These are phyloP conservation scores for Linnaemya vulpina DNA, from an alignment of 2,888 invertebrate species.

Conservation along the genomic window DNA sequence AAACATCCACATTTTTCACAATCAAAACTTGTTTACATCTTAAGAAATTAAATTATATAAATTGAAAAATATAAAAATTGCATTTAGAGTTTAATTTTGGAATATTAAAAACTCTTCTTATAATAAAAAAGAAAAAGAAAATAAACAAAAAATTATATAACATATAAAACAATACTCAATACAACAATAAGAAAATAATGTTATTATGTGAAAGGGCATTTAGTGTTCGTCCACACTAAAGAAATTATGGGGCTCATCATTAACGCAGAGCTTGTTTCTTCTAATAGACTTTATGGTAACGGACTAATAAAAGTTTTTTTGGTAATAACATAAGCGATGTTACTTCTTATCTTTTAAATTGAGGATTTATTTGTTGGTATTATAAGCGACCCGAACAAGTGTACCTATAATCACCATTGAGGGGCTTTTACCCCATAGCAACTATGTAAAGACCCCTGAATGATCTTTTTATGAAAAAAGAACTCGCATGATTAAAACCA, in stretches of 20 bases:
- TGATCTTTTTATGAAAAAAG: too few species aligned
- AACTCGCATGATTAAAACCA: too few species aligned
- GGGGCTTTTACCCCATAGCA: too few species aligned
- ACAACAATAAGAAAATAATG: neutral
- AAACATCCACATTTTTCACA: conserved; percentile 15
- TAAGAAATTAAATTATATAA: conserved; percentile 42
- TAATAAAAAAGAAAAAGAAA: conserved; percentile 17
- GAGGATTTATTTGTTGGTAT: too few species aligned
- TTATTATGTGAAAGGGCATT: neutral
- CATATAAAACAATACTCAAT: conserved; percentile 52
- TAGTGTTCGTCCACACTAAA: neutral
- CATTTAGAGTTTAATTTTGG: conserved; percentile 67
- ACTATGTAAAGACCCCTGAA: too few species aligned
- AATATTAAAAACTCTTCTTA: conserved; percentile 60
- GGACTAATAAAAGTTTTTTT: too few species aligned
- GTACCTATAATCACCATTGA: too few species aligned
- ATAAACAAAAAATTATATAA: conserved; percentile 17
- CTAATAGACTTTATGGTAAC: too few species aligned
- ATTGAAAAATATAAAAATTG: conserved; percentile 44
- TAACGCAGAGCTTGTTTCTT: neutral
- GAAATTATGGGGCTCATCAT: neutral
- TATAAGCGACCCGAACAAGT: too few species aligned
- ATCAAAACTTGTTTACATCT: conserved; percentile 41
- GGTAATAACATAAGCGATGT: too few species aligned
- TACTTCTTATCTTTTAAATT: too few species aligned